Base-by-base conservation (phyloP, 1,140 invertebrate genomes). In the Brachystomella parvula region DNA sequence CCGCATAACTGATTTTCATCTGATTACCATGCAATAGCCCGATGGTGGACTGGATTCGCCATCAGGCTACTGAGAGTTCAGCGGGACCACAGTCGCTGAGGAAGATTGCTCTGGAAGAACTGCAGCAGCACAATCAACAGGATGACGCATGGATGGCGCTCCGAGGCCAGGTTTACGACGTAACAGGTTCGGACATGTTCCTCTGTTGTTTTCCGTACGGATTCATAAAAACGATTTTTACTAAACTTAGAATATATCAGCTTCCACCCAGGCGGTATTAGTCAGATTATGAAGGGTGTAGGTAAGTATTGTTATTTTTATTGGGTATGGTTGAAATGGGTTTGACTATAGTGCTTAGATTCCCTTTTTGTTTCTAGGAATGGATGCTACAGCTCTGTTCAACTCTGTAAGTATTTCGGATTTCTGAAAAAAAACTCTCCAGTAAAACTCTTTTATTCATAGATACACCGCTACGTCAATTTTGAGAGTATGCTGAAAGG, bases 121-220 rank as follows among this genome's bases (percentile, higher is more conserved):
- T 69, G 39, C 19, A 26, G 28, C 32, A 47, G 17, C 70, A 71
- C 47, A 64, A 62, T 31, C 64, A 59, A 49, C 26, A 33, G 15
- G 30, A 64, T 33, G 65, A 69, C 59, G 64, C 56, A 33, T 71
- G 70, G 70, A 61, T 71, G 47, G 67, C 61, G 2, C n/a, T 70
- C 0, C 24, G 59, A 26, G 47, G 61, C 21, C 53, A 61, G 19
- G 66, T 68, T 3, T 68, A 59, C 44, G 66, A 68, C 44, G 53
- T 68, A 21, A 64, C 61, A 3, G n/a, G n/a, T n/a, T n/a, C n/a
- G n/a, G n/a, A n/a, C n/a, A n/a, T n/a, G n/a, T n/a, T n/a, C n/a
- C n/a, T n/a, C n/a, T n/a, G n/a, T n/a, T n/a, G n/a, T n/a, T n/a
- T n/a, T n/a, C n/a, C n/a, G n/a, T n/a, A n/a, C n/a, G n/a, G n/a